Conservation (phyloP, 2,888 invertebrate species). For the Philhelius pedissequus region DNA sequence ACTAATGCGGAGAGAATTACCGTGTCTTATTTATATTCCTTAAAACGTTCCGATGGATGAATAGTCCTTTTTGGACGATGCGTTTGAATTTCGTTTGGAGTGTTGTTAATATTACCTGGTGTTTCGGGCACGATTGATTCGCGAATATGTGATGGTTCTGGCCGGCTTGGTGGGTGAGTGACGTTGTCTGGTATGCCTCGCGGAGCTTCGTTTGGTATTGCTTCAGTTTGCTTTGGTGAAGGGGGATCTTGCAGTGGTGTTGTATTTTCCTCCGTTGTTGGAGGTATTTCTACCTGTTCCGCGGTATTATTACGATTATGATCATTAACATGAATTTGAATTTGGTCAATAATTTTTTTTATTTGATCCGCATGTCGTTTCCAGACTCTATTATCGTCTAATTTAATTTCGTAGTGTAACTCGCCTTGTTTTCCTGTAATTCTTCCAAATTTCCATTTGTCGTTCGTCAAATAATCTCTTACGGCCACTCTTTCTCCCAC, state of each 20-base stretch:
- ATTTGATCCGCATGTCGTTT: not conserved
- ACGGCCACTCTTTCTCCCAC: slow-evolving; percentile 39
- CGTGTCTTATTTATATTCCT: too few species aligned
- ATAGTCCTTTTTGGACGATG: too few species aligned
- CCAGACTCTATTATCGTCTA: slow-evolving; percentile 47
- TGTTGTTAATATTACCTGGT: too few species aligned
- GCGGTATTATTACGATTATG: not conserved
- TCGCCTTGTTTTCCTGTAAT: not conserved
- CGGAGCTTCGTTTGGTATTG: not conserved
- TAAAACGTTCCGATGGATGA: too few species aligned
- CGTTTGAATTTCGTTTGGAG: too few species aligned
- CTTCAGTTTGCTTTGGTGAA: not conserved
- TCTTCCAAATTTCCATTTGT: slow-evolving; percentile 54
- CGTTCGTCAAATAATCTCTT: slow-evolving; percentile 47
- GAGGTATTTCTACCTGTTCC: not conserved
- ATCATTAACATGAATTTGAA: not conserved
- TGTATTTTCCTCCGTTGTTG: not conserved
- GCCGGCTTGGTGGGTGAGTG: not conserved
- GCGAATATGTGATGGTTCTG: not conserved
- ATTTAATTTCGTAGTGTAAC: slow-evolving; percentile 39
- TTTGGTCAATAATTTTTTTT: too few species aligned
- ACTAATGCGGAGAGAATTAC: too few species aligned
- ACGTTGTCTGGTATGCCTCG: not conserved
- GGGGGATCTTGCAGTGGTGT: not conserved
- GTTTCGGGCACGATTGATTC: too few species aligned